Evolutionary conservation across 2,113 vertebrate species (phyloP).

Genomic region (Podarcis raffonei): DNA sequence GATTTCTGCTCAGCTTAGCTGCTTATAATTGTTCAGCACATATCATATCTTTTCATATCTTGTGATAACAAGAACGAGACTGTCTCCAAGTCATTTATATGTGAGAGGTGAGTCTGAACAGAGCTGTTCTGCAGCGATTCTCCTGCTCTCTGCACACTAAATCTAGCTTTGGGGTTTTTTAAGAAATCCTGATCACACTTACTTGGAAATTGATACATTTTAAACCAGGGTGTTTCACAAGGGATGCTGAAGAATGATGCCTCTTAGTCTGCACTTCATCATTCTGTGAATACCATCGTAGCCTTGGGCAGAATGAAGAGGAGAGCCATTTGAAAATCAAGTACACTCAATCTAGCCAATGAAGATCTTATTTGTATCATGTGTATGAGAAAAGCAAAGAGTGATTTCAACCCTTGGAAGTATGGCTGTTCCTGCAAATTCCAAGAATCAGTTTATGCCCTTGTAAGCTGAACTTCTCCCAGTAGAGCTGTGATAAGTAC

Average conservation of each 20-base stretch:
- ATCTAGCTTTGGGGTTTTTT: neutral
- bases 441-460: neutral
- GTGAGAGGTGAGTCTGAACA: neutral
- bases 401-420: neutral
- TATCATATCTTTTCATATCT: neutral
- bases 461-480: neutral
- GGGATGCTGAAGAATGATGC: neutral
- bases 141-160: neutral
- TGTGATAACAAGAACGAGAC: neutral
- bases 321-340: neutral
- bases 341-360: neutral
- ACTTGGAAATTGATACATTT: neutral
- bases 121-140: neutral
- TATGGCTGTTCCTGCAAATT: neutral
- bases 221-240: neutral
- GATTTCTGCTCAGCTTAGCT: neutral
- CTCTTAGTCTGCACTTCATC: neutral
- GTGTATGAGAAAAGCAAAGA: neutral
- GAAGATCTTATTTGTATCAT: neutral
- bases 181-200: neutral
- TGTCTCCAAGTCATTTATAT: neutral
- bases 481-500: neutral
- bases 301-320: neutral
- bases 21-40: neutral
- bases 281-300: neutral